Evolutionary conservation across 2,113 vertebrate genomes (phyloP), one percentile per base, ranked within the genome.

Genomic region (Urocynchramus pylzowi): DNA sequence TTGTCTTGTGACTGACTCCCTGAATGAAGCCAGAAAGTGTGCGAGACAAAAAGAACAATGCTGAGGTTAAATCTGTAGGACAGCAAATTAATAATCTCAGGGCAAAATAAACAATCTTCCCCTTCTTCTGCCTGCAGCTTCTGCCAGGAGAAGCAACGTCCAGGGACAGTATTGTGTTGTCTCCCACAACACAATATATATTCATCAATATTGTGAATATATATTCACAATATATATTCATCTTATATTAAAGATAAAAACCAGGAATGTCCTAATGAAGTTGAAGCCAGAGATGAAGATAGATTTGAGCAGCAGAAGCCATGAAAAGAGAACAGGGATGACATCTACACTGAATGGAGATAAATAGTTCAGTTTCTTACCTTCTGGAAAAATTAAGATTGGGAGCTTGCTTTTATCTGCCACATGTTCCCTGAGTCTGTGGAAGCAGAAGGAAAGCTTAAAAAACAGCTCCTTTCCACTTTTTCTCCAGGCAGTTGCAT

Each of bases 311-410:
- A 64, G 41, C 28, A 83, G 9, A 89, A 77, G 39, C 20, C 41
- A 65, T 15, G 11, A 50, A 63, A 86, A 76, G 22, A 73, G 5
- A 92, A 69, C 4, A 82, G 22, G 12, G 7, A 69, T 61, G 22
- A 78, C 11, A 45, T 44, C 8, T 20, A 82, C 4, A 24, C 10
- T 45, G 44, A 81, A 44, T 13, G 11, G 26, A 87, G 27, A 28
- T 2, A 74, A 83, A 9, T 17, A 93, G 27, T 41, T 86, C 35
- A 65, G 35, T 33, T 54, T 95, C 98, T 98, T 98, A 99, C 99
- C 99, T 98, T 99, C 99, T 89, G 99, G 99, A 91, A 99, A 99
- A 87, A 99, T 99, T 91, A 99, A 96, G 91, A 99, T 99, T 2
- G 99, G 99, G 63, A 99, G 98, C 95, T 99, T 99, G 96, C 96